A percentile compares a stretch with the other conserved stretches of the same genome.
phyloP scores from a whole-genome alignment of 2,797 vertebrate species.

The Poeciliopsis paucimaculata region DNA sequence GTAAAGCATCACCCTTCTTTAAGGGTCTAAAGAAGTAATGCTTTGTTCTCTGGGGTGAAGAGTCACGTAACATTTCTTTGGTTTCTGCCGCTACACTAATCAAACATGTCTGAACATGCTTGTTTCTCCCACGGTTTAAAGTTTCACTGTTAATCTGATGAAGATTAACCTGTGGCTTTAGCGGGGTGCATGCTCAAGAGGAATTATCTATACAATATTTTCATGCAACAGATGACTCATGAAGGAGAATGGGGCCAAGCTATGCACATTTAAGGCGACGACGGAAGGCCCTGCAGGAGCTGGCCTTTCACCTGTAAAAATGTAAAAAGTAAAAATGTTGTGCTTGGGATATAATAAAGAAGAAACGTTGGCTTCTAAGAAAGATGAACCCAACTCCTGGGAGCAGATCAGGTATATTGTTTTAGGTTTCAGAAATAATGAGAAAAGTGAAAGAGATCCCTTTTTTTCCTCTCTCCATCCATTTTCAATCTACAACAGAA shows the following conservation, averaged over 20 bases:
- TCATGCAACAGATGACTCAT: background rate
- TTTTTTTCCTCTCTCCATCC: background rate
- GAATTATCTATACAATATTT: background rate
- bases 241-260: background rate
- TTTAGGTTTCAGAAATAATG: background rate
- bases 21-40: too few relatives aligned
- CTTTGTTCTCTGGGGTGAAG: too few relatives aligned
- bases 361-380: background rate
- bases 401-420: background rate
- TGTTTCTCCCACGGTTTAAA: background rate
- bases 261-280: background rate
- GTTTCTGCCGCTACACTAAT: background rate
- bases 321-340: background rate
- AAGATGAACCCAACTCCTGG: background rate
- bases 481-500: background rate
- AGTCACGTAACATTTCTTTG: background rate
- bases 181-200: background rate
- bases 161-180: background rate
- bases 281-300: too few relatives aligned
- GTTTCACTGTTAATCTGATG: background rate
- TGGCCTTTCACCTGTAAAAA: background rate
- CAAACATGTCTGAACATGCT: too few relatives aligned
- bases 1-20: background rate
- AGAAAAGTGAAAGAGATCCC: background rate
- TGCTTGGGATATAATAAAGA: background rate